Conservation (phyloP, 2,888 invertebrate species). For the Galeopsomyia nigrocyanea region DNA sequence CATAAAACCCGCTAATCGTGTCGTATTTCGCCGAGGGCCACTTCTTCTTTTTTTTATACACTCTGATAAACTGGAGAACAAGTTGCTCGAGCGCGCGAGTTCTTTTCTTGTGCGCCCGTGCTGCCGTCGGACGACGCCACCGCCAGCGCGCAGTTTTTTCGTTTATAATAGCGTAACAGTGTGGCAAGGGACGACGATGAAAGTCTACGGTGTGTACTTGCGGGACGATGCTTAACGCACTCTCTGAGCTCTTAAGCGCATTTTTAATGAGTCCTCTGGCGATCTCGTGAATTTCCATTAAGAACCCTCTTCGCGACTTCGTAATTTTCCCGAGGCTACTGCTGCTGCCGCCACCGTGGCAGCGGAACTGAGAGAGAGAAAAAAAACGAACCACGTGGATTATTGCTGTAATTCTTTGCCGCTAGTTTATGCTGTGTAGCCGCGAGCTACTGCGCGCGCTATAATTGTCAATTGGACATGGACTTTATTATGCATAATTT, state of each 20-base stretch:
- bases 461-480: slow-evolving; percentile 35
- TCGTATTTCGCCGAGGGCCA: slow-evolving; percentile 13
- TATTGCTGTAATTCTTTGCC: slow-evolving; percentile 26
- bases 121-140: background rate
- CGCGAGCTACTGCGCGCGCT: background rate
- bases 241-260: slow-evolving; percentile 12
- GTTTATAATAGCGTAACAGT: too few relatives aligned
- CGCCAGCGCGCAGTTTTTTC: slow-evolving; percentile 24
- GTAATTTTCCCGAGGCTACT: slow-evolving; percentile 31
- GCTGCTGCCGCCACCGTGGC: slow-evolving; percentile 1
- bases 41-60: background rate
- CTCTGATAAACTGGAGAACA: background rate
- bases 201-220: too few relatives aligned
- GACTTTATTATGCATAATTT: slow-evolving; percentile 16
- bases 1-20: slow-evolving; percentile 25
- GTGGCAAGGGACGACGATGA: too few relatives aligned
- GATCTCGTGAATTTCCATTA: slow-evolving; percentile 46
- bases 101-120: too few relatives aligned
- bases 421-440: background rate
- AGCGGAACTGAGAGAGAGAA: background rate
- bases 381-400: slow-evolving; percentile 14
- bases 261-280: slow-evolving; percentile 39
- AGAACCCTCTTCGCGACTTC: slow-evolving; percentile 20
- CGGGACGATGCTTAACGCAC: slow-evolving; percentile 12
- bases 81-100: too few relatives aligned